phyloP scores from a whole-genome alignment of 2,797 vertebrate species.

The Megalops cyprinoides region DNA sequence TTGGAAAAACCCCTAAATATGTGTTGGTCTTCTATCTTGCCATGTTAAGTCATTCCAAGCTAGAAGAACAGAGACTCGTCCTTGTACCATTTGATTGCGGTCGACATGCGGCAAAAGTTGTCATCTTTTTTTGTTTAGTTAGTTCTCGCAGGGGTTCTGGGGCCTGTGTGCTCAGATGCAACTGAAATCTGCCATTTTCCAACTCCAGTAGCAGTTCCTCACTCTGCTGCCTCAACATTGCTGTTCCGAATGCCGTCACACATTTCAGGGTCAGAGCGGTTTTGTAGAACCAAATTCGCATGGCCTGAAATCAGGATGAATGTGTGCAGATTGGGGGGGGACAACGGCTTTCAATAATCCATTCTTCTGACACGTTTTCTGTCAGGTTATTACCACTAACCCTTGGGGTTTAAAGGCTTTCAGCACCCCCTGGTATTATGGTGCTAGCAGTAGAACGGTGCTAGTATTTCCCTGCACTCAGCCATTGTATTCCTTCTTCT shows the following conservation, averaged over 20 bases:
- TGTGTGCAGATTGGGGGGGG: constrained; percentile 38
- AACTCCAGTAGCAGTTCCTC: background rate
- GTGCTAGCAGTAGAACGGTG: too few species aligned
- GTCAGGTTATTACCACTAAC: constrained; percentile 66
- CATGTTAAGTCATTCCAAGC: background rate
- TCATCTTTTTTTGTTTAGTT: background rate
- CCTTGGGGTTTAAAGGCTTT: constrained; percentile 59
- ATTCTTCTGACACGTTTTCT: constrained; percentile 72
- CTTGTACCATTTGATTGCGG: constrained; percentile 8
- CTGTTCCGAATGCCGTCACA: constrained; percentile 18
- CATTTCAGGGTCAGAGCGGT: constrained; percentile 4
- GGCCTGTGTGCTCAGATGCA: background rate
- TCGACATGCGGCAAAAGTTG: background rate
- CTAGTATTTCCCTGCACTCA: too few species aligned
- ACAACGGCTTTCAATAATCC: constrained; percentile 73
- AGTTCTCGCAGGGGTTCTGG: background rate
- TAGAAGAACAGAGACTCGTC: background rate
- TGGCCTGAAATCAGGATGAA: constrained; percentile 44
- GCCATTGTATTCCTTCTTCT: constrained; percentile 57
- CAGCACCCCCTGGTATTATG: constrained; percentile 64
- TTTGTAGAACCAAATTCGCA: constrained; percentile 32
- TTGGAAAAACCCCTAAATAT: constrained; percentile 25
- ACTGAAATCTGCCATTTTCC: background rate
- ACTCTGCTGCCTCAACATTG: background rate
- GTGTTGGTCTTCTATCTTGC: constrained; percentile 9